phyloP scores from a whole-genome alignment of 1,140 invertebrate species.

The Anastrepha ludens region DNA sequence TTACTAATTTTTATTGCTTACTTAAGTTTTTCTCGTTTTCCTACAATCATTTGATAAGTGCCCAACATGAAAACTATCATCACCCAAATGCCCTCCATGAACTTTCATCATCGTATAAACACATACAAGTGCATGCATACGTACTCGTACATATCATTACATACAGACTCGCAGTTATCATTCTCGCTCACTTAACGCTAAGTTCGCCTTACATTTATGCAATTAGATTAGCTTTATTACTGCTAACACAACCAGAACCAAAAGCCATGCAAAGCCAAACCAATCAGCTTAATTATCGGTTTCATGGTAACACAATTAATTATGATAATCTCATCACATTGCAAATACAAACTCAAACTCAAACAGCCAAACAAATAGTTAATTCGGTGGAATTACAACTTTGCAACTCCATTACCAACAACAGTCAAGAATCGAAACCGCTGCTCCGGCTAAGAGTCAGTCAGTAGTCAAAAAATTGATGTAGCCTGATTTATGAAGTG shows the following conservation, averaged over 20 bases:
- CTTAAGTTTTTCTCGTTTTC: too few species aligned
- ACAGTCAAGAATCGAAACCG: neutral
- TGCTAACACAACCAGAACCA: neutral
- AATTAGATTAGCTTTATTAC: conserved; percentile 42
- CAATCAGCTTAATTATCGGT: conserved; percentile 38
- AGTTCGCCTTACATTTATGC: neutral
- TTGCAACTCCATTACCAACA: conserved; percentile 10
- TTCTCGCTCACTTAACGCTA: neutral
- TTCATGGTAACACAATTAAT: conserved; percentile 45
- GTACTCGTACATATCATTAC: too few species aligned
- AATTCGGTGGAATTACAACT: neutral
- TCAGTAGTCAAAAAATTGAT: neutral
- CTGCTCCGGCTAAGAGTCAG: neutral
- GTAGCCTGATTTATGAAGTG: conserved; percentile 29
- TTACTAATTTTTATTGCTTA: too few species aligned
- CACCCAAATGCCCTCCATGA: too few species aligned
- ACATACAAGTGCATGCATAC: too few species aligned
- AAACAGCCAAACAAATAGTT: conserved; percentile 16
- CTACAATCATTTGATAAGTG: too few species aligned
- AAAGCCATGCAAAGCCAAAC: conserved; percentile 18
- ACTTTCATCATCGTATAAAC: too few species aligned
- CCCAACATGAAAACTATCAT: too few species aligned
- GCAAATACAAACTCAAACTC: neutral
- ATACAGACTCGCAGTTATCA: neutral
- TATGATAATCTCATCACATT: conserved; percentile 44